phyloP scores from a whole-genome alignment of 2,113 vertebrate genomes.

The Grus americana region DNA sequence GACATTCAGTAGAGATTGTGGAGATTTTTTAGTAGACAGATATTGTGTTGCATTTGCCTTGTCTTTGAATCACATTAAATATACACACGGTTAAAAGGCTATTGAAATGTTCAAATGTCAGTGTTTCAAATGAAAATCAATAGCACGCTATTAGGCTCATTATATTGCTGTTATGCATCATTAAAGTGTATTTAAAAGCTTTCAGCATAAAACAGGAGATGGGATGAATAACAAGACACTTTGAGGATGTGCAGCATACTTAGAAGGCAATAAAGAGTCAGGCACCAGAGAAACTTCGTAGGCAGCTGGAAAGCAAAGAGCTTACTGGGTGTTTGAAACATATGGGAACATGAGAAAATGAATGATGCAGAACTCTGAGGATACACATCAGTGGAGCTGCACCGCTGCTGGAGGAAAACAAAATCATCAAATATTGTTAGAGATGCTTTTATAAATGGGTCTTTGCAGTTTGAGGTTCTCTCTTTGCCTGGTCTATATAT shows the following conservation, averaged over 20 bases:
- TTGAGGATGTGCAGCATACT: not conserved
- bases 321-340: not conserved
- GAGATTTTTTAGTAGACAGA: not conserved
- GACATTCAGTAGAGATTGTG: not conserved
- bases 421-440: not conserved
- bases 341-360: not conserved
- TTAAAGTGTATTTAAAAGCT: slow-evolving; percentile 58
- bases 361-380: not conserved
- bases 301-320: not conserved
- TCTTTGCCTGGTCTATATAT: not conserved
- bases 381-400: not conserved
- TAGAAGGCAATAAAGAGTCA: not conserved
- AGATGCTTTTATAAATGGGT: not conserved
- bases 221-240: not conserved
- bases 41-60: not conserved
- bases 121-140: slow-evolving; percentile 65
- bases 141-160: slow-evolving; percentile 54
- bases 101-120: slow-evolving; percentile 34
- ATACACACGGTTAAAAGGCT: slow-evolving; percentile 48
- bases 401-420: not conserved
- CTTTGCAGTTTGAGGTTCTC: not conserved
- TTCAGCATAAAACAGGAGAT: slow-evolving; percentile 31
- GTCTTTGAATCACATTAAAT: slow-evolving; percentile 48
- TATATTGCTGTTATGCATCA: slow-evolving; percentile 23
- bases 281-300: not conserved